A percentile compares a stretch with the other conserved stretches of the same genome.
Evolutionary conservation across 2,113 vertebrate species (phyloP).

Genomic region (Bagarius yarrelli): DNA sequence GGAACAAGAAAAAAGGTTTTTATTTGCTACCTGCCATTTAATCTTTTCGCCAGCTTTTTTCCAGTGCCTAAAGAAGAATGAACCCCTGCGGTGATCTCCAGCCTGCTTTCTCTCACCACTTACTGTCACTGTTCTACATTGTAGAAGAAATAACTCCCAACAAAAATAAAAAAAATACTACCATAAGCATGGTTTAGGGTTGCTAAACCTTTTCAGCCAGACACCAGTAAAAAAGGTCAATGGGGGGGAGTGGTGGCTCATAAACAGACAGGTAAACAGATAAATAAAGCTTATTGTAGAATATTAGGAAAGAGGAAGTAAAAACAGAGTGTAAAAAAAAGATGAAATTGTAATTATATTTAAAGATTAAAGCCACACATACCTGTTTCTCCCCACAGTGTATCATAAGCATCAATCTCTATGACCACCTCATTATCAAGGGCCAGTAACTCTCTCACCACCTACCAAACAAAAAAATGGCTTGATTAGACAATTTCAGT

Average conservation of each 20-base stretch:
- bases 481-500: slow-evolving; percentile 59
- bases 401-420: slow-evolving; percentile 89
- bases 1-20: slow-evolving; percentile 30
- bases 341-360: slow-evolving; percentile 32
- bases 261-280: not conserved
- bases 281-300: not conserved
- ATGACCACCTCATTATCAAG: slow-evolving; percentile 77
- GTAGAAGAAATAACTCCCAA: not conserved
- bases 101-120: slow-evolving; percentile 3
- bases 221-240: too few relatives aligned
- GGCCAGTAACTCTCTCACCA: slow-evolving; percentile 82
- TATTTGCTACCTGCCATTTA: slow-evolving; percentile 40
- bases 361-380: slow-evolving; percentile 61
- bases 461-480: slow-evolving; percentile 76
- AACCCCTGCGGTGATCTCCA: slow-evolving; percentile 11
- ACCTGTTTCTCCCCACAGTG: slow-evolving; percentile 99
- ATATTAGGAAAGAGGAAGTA: slow-evolving; percentile 16
- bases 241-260: too few relatives aligned
- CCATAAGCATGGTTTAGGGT: not conserved
- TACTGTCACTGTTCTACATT: not conserved
- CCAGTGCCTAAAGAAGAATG: slow-evolving; percentile 9
- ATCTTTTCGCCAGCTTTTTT: slow-evolving; percentile 27
- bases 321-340: slow-evolving; percentile 41
- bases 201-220: not conserved
- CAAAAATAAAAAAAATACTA: not conserved